A percentile compares a stretch with the other conserved stretches of the same genome.
Evolutionary conservation across 2,113 vertebrate species (phyloP).

Genomic region (Myocastor coypus): DNA sequence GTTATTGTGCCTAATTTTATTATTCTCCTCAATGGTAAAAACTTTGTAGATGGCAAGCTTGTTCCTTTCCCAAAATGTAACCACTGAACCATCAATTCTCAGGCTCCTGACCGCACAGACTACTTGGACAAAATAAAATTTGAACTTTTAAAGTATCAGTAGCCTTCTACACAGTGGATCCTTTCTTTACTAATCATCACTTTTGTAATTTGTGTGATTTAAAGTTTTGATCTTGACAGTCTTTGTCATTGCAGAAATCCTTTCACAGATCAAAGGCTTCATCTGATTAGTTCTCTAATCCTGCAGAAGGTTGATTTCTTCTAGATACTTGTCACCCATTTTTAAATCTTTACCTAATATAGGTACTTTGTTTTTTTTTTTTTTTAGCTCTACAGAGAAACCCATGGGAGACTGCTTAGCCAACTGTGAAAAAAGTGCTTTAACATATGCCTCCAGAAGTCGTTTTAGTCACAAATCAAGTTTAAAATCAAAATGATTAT

Average conservation of each 20-base stretch:
- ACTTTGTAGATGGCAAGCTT: constrained; percentile 1
- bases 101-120: neutral
- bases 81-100: neutral
- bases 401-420: neutral
- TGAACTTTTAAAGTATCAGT: neutral
- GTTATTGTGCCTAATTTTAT: constrained; percentile 10
- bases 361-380: neutral
- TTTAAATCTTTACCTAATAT: constrained; percentile 29
- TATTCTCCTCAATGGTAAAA: neutral
- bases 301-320: neutral
- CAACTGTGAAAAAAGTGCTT: neutral
- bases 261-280: neutral
- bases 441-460: neutral
- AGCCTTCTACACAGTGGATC: neutral
- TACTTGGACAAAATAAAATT: constrained; percentile 21
- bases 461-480: neutral
- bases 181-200: constrained; percentile 22
- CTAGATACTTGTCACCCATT: constrained; percentile 50
- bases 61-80: constrained; percentile 46
- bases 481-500: constrained; percentile 31
- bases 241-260: neutral
- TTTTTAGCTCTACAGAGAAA: neutral
- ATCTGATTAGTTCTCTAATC: constrained; percentile 43
- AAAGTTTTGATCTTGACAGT: constrained; percentile 35
- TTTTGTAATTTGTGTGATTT: neutral